phyloP scores from a whole-genome alignment of 2,888 invertebrate species.

The Ashinkailepas kermadecensis region DNA sequence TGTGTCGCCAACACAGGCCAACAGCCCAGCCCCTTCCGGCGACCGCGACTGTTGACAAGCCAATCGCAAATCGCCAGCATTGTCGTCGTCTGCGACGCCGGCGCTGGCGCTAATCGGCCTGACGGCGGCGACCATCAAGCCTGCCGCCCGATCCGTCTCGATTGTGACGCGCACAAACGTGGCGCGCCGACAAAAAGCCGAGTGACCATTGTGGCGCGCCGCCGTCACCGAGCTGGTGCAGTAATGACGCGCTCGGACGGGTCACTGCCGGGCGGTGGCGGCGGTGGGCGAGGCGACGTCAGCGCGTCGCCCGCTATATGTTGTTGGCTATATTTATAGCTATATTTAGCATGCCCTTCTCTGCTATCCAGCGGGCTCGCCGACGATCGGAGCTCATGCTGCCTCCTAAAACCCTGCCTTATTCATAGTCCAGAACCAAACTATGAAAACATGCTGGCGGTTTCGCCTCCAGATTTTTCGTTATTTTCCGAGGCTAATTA shows the following conservation, averaged over 20 bases:
- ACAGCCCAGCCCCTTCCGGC: not conserved
- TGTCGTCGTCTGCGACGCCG: not conserved
- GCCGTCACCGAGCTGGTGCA: not conserved
- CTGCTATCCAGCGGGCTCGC: no score
- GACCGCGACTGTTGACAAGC: not conserved
- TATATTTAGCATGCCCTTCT: no score
- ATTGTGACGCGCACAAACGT: not conserved
- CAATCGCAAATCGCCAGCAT: not conserved
- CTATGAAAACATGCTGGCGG: no score
- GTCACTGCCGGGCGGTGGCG: not conserved
- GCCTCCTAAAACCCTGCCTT: no score
- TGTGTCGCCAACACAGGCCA: not conserved
- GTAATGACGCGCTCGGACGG: not conserved
- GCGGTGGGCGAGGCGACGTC: no score
- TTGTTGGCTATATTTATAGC: no score
- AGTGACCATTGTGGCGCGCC: slow-evolving; percentile 13
- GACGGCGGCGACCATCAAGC: not conserved
- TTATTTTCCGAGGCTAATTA: no score
- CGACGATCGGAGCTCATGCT: no score
- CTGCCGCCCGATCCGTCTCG: not conserved
- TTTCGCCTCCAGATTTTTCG: no score
- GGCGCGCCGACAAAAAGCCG: not conserved
- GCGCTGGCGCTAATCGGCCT: not conserved
- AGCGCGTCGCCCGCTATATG: no score
- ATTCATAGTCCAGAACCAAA: no score